Conservation (phyloP, 2,888 invertebrate genomes). For the Macropis europaea region DNA sequence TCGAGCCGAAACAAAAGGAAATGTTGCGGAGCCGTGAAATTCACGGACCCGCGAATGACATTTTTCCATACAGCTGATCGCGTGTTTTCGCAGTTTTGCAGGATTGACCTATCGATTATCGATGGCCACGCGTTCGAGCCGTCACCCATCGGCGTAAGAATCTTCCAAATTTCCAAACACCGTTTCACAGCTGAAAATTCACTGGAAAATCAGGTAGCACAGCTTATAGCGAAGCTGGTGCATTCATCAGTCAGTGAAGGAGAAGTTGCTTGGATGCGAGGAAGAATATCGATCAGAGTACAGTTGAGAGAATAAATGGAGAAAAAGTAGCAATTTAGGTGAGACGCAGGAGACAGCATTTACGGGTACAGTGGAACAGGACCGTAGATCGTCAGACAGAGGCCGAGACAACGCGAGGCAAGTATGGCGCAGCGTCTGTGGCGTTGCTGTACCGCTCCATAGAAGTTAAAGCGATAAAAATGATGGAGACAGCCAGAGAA, state of each 20-base stretch:
- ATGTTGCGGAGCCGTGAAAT: not conserved
- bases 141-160: too few relatives aligned
- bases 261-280: too few relatives aligned
- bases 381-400: not conserved
- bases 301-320: not conserved
- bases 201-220: too few relatives aligned
- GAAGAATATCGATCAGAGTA: too few relatives aligned
- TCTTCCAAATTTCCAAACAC: too few relatives aligned
- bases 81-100: too few relatives aligned
- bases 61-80: too few relatives aligned
- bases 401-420: not conserved
- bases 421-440: not conserved
- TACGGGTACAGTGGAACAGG: not conserved
- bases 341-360: not conserved
- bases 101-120: not conserved
- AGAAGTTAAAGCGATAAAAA: constrained; percentile 10
- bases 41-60: not conserved
- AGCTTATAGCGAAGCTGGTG: too few relatives aligned
- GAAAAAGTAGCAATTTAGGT: not conserved
- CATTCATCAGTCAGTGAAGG: too few relatives aligned
- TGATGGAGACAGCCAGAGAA: not conserved
- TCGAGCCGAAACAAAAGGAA: too few relatives aligned
- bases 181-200: too few relatives aligned
- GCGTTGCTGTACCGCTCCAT: not conserved
- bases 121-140: too few relatives aligned